Conservation (phyloP, 1,140 invertebrate genomes). For the Heterodera schachtii region DNA sequence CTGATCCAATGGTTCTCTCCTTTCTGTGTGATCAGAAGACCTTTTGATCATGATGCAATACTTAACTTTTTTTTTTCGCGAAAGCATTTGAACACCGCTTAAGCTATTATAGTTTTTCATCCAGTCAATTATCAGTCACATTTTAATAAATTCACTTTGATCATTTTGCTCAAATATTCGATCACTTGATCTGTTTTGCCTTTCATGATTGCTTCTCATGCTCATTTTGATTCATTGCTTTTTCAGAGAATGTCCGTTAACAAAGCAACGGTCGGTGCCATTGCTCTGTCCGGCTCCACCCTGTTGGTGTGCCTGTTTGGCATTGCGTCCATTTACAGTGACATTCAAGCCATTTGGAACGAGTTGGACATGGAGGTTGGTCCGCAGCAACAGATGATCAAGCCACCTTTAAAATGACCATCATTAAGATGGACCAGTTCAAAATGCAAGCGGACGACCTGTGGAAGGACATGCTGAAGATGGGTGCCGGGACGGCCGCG, state of each 20-base stretch:
- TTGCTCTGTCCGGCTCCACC: slow-evolving; percentile 56
- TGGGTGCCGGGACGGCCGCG: slow-evolving; percentile 59
- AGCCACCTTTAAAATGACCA: slow-evolving; percentile 45
- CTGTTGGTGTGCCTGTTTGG: slow-evolving; percentile 57
- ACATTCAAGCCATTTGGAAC: slow-evolving; percentile 60
- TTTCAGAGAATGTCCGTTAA: slow-evolving; percentile 51
- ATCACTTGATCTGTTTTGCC: too few species aligned
- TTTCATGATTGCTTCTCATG: not conserved
- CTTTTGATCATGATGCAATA: too few species aligned
- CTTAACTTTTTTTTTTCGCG: too few species aligned
- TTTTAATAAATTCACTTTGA: too few species aligned
- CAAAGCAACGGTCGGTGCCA: slow-evolving; percentile 58
- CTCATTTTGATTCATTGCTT: too few species aligned
- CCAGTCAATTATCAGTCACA: too few species aligned
- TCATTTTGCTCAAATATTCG: too few species aligned
- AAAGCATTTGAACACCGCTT: too few species aligned
- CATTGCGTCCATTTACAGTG: slow-evolving; percentile 56
- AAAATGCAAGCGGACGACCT: slow-evolving; percentile 53
- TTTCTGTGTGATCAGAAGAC: too few species aligned
- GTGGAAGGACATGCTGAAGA: slow-evolving; percentile 58
- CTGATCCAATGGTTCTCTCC: too few species aligned
- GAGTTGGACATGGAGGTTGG: slow-evolving; percentile 60
- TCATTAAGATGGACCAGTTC: slow-evolving; percentile 43
- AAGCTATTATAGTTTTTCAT: too few species aligned
- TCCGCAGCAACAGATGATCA: not conserved